Conservation (phyloP, 2,113 vertebrate species). For the Nestor notabilis region DNA sequence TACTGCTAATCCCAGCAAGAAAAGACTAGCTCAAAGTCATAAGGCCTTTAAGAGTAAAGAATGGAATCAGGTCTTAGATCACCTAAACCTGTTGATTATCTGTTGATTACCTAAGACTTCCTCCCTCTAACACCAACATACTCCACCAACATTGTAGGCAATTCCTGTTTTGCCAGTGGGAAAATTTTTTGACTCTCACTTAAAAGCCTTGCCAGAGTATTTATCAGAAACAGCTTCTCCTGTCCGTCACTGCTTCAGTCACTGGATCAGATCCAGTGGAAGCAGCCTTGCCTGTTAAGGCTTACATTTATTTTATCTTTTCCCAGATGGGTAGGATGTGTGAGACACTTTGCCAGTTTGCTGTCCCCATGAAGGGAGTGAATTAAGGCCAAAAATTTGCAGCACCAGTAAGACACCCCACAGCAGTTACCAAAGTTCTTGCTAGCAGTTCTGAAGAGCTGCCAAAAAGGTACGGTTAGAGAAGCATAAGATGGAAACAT, state of each 20-base stretch:
- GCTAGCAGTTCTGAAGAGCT: not conserved
- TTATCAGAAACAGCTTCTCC: not conserved
- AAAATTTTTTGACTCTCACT: not conserved
- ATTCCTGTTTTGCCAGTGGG: not conserved
- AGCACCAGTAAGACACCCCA: not conserved
- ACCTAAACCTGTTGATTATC: not conserved
- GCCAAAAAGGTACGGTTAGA: not conserved
- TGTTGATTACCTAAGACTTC: not conserved
- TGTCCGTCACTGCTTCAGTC: not conserved
- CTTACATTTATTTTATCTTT: not conserved
- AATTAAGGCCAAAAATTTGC: not conserved
- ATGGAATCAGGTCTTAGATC: not conserved
- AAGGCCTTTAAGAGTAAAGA: not conserved
- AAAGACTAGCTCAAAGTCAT: not conserved
- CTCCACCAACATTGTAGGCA: accelerated
- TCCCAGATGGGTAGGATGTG: not conserved
- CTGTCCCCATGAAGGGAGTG: not conserved
- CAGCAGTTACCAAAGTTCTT: not conserved
- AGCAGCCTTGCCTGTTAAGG: not conserved
- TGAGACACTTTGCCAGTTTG: not conserved
- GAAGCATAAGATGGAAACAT: not conserved
- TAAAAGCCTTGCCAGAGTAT: not conserved
- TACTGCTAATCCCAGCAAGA: not conserved
- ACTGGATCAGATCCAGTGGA: not conserved
- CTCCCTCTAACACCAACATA: not conserved